These are phyloP conservation scores for Adelphocoris suturalis DNA, from an alignment of 2,888 invertebrate species.

Conservation along the genomic window DNA sequence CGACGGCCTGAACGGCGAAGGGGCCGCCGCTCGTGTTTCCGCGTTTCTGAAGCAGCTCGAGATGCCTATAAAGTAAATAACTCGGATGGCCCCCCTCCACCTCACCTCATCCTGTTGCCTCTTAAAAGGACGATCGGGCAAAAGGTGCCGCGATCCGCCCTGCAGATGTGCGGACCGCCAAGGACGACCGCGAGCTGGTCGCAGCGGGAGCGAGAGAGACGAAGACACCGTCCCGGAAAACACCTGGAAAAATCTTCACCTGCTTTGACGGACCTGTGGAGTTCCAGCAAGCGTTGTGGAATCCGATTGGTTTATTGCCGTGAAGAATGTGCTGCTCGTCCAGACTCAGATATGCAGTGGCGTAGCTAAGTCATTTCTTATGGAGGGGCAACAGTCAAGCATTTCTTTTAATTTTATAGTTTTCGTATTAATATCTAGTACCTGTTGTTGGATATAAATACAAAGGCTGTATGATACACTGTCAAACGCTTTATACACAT, in stretches of 20 bases:
- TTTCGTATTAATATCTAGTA: too few relatives aligned
- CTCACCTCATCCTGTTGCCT: not conserved
- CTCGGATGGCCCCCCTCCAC: not conserved
- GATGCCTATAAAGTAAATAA: constrained; percentile 41
- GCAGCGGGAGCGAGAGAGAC: not conserved
- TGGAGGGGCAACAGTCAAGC: too few relatives aligned
- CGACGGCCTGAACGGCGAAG: constrained; percentile 39
- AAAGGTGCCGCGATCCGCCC: not conserved
- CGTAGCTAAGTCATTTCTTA: too few relatives aligned
- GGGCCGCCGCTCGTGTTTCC: constrained; percentile 43
- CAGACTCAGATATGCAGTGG: too few relatives aligned
- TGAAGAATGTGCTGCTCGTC: too few relatives aligned
- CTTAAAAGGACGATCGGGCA: constrained; percentile 26
- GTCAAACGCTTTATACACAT: too few relatives aligned
- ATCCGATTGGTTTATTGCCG: too few relatives aligned
- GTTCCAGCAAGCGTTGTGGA: too few relatives aligned
- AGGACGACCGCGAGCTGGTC: not conserved
- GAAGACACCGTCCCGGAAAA: not conserved
- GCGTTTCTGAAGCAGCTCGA: constrained; percentile 24
- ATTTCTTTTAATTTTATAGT: too few relatives aligned
- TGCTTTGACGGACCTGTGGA: not conserved
- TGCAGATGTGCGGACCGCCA: constrained; percentile 38
- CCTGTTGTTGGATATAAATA: too few relatives aligned
- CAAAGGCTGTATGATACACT: too few relatives aligned
- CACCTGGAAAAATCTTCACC: constrained; percentile 34